Evolutionary conservation across 2,797 vertebrate genomes (phyloP).

Genomic region (Furcifer pardalis): DNA sequence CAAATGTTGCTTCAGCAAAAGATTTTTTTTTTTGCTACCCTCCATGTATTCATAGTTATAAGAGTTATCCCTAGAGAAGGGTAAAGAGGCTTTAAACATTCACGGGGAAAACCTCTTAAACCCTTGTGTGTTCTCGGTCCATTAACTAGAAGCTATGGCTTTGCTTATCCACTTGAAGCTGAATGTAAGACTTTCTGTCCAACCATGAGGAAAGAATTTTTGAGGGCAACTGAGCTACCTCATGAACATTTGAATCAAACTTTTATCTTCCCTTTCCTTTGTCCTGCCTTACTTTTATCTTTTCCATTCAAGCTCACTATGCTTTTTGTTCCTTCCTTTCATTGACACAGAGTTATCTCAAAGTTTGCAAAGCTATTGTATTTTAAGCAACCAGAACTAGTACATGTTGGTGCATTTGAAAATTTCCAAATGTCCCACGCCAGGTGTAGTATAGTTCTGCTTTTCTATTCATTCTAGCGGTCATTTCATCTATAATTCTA

Average conservation of each 20-base stretch:
- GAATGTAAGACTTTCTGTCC: neutral
- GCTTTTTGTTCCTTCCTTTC: neutral
- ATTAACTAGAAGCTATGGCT: neutral
- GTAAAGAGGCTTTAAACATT: conserved; percentile 10
- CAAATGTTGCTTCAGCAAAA: conserved; percentile 16
- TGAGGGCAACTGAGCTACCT: neutral
- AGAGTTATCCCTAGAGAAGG: neutral
- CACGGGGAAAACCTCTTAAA: conserved; percentile 24
- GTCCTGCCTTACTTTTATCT: neutral
- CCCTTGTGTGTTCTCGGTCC: accelerated
- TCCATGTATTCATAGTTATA: neutral
- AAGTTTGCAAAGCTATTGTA: neutral
- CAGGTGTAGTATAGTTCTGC: neutral
- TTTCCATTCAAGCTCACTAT: neutral
- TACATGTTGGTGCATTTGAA: neutral
- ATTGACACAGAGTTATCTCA: neutral
- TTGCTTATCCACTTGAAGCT: neutral
- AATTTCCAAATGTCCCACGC: neutral
- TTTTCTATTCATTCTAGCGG: neutral
- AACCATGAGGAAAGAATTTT: neutral
- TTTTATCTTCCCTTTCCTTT: neutral
- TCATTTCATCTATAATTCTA: conserved; percentile 1
- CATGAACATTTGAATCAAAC: neutral
- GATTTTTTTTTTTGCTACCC: neutral
- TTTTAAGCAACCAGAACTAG: neutral